Evolutionary conservation across 2,888 invertebrate species (phyloP).

Genomic region (Apotomis betuletana): DNA sequence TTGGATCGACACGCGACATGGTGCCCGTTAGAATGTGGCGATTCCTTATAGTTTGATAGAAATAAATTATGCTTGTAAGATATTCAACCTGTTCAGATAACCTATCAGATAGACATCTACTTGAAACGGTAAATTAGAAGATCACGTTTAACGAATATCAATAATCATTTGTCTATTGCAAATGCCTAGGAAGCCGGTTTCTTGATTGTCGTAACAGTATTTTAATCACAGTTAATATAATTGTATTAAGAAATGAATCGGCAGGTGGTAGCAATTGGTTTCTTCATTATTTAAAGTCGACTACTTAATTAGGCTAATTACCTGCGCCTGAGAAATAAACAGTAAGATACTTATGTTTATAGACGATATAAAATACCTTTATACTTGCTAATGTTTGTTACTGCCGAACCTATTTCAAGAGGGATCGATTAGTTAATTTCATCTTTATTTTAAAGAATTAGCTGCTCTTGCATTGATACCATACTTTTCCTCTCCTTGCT

Average conservation of each 20-base stretch:
- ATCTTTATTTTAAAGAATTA: no score
- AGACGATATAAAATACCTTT: no score
- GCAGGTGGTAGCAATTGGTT: not conserved
- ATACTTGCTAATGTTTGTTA: no score
- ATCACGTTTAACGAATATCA: slow-evolving; percentile 17
- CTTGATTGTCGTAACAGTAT: not conserved
- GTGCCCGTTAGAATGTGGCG: slow-evolving; percentile 11
- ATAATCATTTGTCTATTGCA: slow-evolving; percentile 9
- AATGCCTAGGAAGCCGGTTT: slow-evolving; percentile 6
- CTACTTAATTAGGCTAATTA: no score
- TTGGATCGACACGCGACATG: not conserved
- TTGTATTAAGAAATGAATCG: not conserved
- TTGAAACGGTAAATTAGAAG: slow-evolving; percentile 31
- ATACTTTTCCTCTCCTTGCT: no score
- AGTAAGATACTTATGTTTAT: no score
- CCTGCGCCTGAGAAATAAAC: no score
- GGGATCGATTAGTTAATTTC: no score
- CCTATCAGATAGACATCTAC: slow-evolving; percentile 3
- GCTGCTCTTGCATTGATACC: no score
- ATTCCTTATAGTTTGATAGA: slow-evolving; percentile 8
- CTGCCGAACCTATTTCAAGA: no score
- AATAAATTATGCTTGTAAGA: not conserved
- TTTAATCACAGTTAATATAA: not conserved
- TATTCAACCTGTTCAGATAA: slow-evolving; percentile 15
- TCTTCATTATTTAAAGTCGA: no score